A percentile compares a stretch with the other conserved stretches of the same genome.
Evolutionary conservation across 2,888 invertebrate species (phyloP).

Genomic region (Opisthograptis luteolata): DNA sequence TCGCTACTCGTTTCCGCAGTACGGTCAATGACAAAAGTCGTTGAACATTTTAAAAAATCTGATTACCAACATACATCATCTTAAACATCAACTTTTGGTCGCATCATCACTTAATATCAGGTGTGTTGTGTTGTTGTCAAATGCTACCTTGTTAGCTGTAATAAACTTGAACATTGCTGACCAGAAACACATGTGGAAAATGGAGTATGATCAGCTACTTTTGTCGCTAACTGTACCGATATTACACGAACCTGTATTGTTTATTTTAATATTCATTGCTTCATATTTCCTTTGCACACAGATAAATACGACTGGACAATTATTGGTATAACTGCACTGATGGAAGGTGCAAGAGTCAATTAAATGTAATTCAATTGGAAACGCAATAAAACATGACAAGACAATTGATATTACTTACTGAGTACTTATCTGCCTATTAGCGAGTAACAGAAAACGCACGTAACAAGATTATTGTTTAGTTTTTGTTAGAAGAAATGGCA

Average conservation of each 20-base stretch:
- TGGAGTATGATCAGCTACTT: too few relatives aligned
- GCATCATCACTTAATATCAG: too few relatives aligned
- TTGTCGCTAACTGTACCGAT: too few relatives aligned
- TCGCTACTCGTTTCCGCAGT: constrained; percentile 40
- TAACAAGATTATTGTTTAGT: constrained; percentile 19
- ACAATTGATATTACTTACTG: constrained; percentile 19
- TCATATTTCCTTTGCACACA: constrained; percentile 24
- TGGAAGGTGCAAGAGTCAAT: constrained; percentile 26
- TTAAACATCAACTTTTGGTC: too few relatives aligned
- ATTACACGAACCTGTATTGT: constrained; percentile 36
- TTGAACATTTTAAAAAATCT: too few relatives aligned
- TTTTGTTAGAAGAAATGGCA: neutral
- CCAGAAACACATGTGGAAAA: too few relatives aligned
- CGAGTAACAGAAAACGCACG: constrained; percentile 15
- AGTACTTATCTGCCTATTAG: constrained; percentile 16
- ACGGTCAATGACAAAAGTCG: too few relatives aligned
- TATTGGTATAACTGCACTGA: constrained; percentile 18
- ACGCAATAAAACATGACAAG: constrained; percentile 25
- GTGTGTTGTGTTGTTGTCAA: too few relatives aligned
- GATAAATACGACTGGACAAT: constrained; percentile 23
- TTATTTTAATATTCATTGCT: constrained; percentile 34
- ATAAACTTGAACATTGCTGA: too few relatives aligned
- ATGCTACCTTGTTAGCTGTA: too few relatives aligned
- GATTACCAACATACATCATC: too few relatives aligned
- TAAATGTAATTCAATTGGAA: constrained; percentile 28